These are phyloP conservation scores for Siniperca knerii DNA, from an alignment of 2,113 vertebrate genomes.

Conservation along the genomic window DNA sequence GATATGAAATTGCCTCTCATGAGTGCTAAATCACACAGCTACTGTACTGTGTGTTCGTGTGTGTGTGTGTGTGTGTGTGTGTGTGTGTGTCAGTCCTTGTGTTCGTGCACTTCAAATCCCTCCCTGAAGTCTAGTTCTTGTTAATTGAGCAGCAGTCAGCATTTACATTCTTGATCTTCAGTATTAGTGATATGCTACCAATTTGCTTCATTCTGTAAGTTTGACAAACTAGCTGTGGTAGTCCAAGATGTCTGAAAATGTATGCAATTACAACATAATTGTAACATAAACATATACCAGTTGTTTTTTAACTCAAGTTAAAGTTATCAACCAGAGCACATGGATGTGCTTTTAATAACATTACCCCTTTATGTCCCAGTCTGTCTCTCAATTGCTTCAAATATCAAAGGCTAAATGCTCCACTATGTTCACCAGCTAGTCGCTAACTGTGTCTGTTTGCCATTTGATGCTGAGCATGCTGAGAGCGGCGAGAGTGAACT, in stretches of 20 bases:
- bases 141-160: conserved; percentile 54
- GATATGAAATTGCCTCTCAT: conserved; percentile 75
- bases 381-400: too few relatives aligned
- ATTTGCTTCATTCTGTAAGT: conserved; percentile 9
- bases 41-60: conserved; percentile 5
- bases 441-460: too few relatives aligned
- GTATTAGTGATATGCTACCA: conserved; percentile 26
- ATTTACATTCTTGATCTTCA: conserved; percentile 37
- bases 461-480: background rate
- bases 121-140: conserved; percentile 45
- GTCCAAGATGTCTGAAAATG: background rate
- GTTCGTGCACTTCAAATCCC: conserved; percentile 5
- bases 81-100: background rate
- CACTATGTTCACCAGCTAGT: background rate
- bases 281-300: background rate
- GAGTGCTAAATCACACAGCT: conserved; percentile 49
- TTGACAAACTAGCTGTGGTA: background rate
- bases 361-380: too few relatives aligned
- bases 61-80: conserved; percentile 4
- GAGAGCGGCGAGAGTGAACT: too few relatives aligned
- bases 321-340: background rate
- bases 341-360: background rate
- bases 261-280: background rate
- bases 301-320: background rate
- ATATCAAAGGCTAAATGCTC: background rate